Conservation (phyloP, 2,113 vertebrate species). For the Percopsis transmontana region DNA sequence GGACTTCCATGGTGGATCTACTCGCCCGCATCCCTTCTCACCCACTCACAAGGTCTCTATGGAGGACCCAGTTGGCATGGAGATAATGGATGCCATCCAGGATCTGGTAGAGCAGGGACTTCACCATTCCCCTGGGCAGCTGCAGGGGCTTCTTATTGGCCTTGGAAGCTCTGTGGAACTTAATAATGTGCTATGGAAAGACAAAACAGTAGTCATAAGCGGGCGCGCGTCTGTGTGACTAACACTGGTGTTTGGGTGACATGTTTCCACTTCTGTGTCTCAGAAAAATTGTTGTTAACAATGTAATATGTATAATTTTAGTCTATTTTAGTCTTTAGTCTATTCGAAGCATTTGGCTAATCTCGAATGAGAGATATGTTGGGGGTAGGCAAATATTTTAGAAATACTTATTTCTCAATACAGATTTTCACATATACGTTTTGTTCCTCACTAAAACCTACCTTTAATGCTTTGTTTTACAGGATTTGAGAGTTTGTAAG, state of each 20-base stretch:
- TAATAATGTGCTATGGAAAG: constrained; percentile 95
- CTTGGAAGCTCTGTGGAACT: constrained; percentile 99
- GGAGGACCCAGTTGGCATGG: constrained; percentile 99
- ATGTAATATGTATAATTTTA: constrained; percentile 1
- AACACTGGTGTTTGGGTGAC: background rate
- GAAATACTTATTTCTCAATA: no score
- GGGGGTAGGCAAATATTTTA: background rate
- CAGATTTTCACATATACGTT: no score
- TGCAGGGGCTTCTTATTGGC: constrained; percentile 99
- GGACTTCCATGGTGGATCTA: background rate
- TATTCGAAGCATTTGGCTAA: background rate
- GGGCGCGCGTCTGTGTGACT: background rate
- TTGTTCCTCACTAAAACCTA: no score
- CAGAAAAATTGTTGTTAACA: no score
- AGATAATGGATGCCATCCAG: constrained; percentile 99
- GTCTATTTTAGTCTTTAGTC: background rate
- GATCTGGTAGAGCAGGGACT: constrained; percentile 99
- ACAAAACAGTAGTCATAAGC: constrained; percentile 35
- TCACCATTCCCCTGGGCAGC: constrained; percentile 98
- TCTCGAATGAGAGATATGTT: constrained; percentile 15
- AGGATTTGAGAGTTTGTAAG: no score
- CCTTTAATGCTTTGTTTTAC: no score
- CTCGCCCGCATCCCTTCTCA: background rate
- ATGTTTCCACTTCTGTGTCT: no score
- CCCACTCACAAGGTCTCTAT: constrained; percentile 95